Evolutionary conservation across 53 echinoderm and acorn worm species (phyloP).

Genomic region (Temnopleurus reevesii): DNA sequence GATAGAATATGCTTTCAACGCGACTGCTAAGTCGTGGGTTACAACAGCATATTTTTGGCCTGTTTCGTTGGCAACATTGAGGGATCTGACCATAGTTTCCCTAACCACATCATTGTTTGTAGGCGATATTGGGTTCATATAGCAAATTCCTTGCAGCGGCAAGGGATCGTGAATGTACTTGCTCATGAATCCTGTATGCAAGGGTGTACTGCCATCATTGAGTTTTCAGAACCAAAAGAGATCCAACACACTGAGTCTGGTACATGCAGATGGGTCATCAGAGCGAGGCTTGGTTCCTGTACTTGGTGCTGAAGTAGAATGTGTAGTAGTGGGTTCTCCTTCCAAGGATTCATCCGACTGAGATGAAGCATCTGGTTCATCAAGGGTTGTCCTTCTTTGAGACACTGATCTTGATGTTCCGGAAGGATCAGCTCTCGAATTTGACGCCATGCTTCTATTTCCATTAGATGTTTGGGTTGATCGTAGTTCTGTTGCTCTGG

Average conservation of each 20-base stretch:
- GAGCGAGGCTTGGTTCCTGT: neutral
- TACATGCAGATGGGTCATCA: neutral
- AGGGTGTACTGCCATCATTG: constrained; percentile 56
- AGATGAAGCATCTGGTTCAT: neutral
- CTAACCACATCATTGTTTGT: constrained; percentile 82
- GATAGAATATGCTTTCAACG: constrained; percentile 66
- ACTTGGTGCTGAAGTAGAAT: no score
- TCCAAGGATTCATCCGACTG: neutral
- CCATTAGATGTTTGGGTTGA: no score
- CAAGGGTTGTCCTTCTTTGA: neutral
- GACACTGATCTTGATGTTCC: no score
- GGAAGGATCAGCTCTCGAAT: no score
- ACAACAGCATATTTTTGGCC: constrained; percentile 24
- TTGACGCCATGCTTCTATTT: no score
- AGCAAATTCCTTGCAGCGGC: constrained; percentile 67
- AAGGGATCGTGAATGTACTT: constrained; percentile 60
- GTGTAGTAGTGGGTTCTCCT: neutral
- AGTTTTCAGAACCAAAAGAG: constrained; percentile 70
- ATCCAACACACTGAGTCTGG: constrained; percentile 52
- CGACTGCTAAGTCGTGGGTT: constrained; percentile 72
- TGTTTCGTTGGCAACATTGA: constrained; percentile 64
- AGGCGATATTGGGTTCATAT: constrained; percentile 79
- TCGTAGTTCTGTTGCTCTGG: neutral
- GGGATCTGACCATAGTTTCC: constrained; percentile 70
- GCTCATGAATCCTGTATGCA: constrained; percentile 58